Evolutionary conservation across 92 coral and sea anemone species (phyloP).

Genomic region (Scolanthus callimorphus): DNA sequence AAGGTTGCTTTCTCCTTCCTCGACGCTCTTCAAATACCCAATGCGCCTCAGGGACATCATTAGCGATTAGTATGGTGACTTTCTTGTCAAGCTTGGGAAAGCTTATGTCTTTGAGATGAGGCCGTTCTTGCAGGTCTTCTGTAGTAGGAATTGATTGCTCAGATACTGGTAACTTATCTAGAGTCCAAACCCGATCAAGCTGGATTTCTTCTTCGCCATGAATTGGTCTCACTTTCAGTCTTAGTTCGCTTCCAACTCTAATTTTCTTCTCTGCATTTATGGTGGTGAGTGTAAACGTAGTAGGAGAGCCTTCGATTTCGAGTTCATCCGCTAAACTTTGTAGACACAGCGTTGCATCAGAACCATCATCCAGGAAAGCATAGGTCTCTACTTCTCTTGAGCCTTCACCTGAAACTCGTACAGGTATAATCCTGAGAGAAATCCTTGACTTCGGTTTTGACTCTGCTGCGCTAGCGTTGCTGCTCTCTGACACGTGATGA

Average conservation of each 20-base stretch:
- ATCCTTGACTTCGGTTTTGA: background rate
- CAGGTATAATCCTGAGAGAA: slow-evolving; percentile 39
- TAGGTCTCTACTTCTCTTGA: slow-evolving; percentile 19
- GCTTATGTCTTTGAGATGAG: slow-evolving; percentile 18
- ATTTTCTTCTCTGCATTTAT: slow-evolving; percentile 8
- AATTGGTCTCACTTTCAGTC: slow-evolving; percentile 2
- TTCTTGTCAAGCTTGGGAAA: slow-evolving; percentile 23
- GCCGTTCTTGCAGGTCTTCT: slow-evolving; percentile 27
- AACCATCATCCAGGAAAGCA: slow-evolving; percentile 32
- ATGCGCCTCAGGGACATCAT: slow-evolving; percentile 19
- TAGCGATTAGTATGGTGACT: slow-evolving; percentile 28
- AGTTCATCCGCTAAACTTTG: slow-evolving; percentile 6
- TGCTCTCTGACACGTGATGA: background rate
- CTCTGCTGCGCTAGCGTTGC: background rate
- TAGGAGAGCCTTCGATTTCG: slow-evolving; percentile 12
- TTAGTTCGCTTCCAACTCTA: too few species aligned
- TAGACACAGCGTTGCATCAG: slow-evolving; percentile 30
- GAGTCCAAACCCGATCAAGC: too few species aligned
- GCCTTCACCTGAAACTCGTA: slow-evolving; percentile 10
- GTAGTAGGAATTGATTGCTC: background rate
- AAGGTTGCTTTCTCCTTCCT: background rate
- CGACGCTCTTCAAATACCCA: background rate
- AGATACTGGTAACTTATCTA: slow-evolving; percentile 20
- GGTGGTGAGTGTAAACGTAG: slow-evolving; percentile 16
- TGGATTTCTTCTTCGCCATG: slow-evolving; percentile 5